Percentiles rank a stretch among this genome's conserved stretches.
Conservation (phyloP, 2,797 vertebrate species). For the Megalops cyprinoides region DNA sequence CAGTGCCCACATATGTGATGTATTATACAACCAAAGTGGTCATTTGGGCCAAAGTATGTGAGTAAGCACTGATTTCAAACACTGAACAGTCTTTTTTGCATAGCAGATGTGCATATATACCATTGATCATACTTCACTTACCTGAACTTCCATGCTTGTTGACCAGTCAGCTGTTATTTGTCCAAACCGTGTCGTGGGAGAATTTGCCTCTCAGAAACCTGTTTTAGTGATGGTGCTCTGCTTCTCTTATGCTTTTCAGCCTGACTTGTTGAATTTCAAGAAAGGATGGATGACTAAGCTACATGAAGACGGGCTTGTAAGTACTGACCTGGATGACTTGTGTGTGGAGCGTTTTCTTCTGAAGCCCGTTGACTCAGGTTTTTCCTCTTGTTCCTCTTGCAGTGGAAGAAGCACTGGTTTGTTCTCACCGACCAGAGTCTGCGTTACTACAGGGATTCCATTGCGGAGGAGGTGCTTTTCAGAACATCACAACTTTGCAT, state of each 20-base stretch:
- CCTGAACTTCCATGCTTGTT: too few relatives aligned
- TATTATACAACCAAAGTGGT: too few relatives aligned
- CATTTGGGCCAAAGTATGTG: too few relatives aligned
- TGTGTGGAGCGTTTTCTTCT: background rate
- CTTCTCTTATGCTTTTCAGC: conserved; percentile 66
- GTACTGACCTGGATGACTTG: conserved; percentile 37
- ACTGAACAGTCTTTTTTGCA: too few relatives aligned
- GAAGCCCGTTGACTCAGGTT: background rate
- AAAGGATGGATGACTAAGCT: conserved; percentile 99
- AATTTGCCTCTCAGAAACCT: too few relatives aligned
- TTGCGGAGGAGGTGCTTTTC: conserved; percentile 91
- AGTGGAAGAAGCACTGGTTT: conserved; percentile 99
- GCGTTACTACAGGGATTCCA: conserved; percentile 91
- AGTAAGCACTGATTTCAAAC: too few relatives aligned
- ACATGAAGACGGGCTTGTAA: conserved; percentile 92
- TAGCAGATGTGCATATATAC: too few relatives aligned
- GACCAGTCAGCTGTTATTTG: too few relatives aligned
- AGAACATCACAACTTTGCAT: background rate
- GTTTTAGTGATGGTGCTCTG: too few relatives aligned
- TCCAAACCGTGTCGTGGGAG: too few relatives aligned
- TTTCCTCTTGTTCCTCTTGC: conserved; percentile 25
- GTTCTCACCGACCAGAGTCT: conserved; percentile 94
- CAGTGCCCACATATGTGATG: too few relatives aligned
- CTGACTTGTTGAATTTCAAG: conserved; percentile 96
- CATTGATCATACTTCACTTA: too few relatives aligned